Evolutionary conservation across 2,113 vertebrate genomes (phyloP), one percentile per base, ranked within the genome.

Genomic region (Paratilapia polleni): DNA sequence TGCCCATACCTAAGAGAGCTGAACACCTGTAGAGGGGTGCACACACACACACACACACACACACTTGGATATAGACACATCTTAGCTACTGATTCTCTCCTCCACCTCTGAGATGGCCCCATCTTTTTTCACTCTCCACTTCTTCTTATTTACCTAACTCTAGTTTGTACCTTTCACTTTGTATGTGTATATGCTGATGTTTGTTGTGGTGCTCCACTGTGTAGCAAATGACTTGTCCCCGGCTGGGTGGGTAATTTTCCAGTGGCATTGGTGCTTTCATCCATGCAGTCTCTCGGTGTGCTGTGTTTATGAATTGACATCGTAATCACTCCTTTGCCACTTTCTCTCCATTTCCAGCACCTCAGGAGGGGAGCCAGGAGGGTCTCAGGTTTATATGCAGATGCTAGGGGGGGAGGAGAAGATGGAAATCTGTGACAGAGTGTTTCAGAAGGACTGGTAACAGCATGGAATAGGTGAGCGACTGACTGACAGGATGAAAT

Each of bases 281-380:
- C 89, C 85, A 47, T 82, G 88, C 43, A 64, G 74, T 88, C 92
- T 89, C 89, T 85, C 52, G 4, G 64, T 80, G 68, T 22, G 76
- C 59, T 1, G 73, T 52, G 85, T 80, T 93, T 87, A 88, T 90
- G 85, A 93, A 92, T 76, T 90, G 88, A 94, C 92, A 87, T 90
- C 70, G 38, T 93, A 93, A 94, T 91, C 77, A 86, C 17, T 66
- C 87, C 88, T 87, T 76, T 83, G 85, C 86, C 80, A 81, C 74
- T 81, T 87, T 88, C 76, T 63, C 77, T 84, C 81, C 66, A 88
- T 91, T 90, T 88, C 26, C 90, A 24, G 75, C 85, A 54, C 78
- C 56, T 75, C 13, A 10, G 66, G 24, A 73, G 68, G 47, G 47
- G 47, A 73, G 47, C 17, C 47, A 73, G 47, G 26, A 41, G 47